Conservation (phyloP, 2,888 invertebrate genomes). For the Trisateles emortualis region DNA sequence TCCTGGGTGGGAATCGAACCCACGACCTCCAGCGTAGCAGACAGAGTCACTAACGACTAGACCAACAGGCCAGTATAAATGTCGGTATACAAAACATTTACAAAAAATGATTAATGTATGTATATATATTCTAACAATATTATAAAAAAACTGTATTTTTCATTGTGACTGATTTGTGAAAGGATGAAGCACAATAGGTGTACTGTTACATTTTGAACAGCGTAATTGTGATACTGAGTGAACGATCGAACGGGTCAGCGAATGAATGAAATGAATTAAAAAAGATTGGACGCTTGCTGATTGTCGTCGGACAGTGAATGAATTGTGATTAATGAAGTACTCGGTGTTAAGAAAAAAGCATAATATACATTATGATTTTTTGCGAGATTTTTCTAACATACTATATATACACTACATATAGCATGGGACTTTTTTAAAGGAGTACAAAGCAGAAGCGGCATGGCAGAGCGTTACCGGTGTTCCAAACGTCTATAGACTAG, state of each 20-base stretch:
- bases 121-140: not conserved
- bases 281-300: conserved; percentile 13
- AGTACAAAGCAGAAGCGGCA: no score
- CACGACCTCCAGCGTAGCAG: no score
- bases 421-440: no score
- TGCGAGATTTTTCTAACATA: no score
- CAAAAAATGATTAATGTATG: conserved; percentile 15
- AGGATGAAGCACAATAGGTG: conserved; percentile 12
- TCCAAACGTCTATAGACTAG: no score
- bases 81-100: not conserved
- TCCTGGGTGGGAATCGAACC: no score
- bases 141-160: conserved; percentile 9
- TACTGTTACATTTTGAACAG: conserved; percentile 10
- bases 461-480: no score
- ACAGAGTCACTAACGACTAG: no score
- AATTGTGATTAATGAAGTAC: conserved; percentile 12
- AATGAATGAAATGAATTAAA: conserved; percentile 13
- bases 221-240: conserved; percentile 2
- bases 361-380: no score
- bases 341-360: no score
- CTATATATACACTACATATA: no score
- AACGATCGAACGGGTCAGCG: conserved; percentile 10
- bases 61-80: no score
- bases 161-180: conserved; percentile 12
- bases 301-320: conserved; percentile 8